These are phyloP conservation scores for Ostrea denselamellosa DNA, from an alignment of 1,140 invertebrate species.

Conservation along the genomic window DNA sequence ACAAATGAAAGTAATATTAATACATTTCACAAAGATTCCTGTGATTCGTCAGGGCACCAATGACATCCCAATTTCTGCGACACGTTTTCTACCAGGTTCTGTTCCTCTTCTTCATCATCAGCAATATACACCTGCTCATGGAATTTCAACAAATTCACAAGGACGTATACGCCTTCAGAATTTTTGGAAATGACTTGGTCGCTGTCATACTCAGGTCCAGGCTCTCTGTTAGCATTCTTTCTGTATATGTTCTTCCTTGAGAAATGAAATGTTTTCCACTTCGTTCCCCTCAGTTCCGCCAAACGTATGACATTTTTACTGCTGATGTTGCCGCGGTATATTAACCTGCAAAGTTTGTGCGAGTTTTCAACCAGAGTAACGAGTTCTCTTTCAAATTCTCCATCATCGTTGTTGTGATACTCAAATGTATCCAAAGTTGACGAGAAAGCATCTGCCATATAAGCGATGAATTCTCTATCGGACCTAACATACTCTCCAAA, in stretches of 20 bases:
- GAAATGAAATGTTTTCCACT: conserved; percentile 27
- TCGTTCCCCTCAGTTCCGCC: conserved; percentile 30
- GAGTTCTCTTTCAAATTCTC: conserved; percentile 28
- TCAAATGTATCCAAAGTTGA: conserved; percentile 37
- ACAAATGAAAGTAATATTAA: too few species aligned
- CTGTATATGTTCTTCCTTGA: not conserved
- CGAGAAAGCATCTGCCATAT: not conserved
- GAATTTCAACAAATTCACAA: conserved; percentile 1
- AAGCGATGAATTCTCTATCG: conserved; percentile 20
- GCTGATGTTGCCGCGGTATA: conserved; percentile 20
- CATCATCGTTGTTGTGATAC: conserved; percentile 13
- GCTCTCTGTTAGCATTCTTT: not conserved
- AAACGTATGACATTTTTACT: conserved; percentile 12
- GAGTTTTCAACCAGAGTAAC: conserved; percentile 13
- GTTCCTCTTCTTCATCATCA: not conserved
- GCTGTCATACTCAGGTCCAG: not conserved
- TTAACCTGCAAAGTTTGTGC: conserved; percentile 5
- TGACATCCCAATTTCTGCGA: not conserved
- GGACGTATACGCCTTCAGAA: not conserved
- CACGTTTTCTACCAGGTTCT: not conserved
- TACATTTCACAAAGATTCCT: too few species aligned
- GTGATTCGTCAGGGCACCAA: not conserved
- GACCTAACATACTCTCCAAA: conserved; percentile 34
- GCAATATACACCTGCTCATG: not conserved
- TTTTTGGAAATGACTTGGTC: conserved; percentile 39